phyloP scores from a whole-genome alignment of 1,140 invertebrate species.

The Anoplophora glabripennis region DNA sequence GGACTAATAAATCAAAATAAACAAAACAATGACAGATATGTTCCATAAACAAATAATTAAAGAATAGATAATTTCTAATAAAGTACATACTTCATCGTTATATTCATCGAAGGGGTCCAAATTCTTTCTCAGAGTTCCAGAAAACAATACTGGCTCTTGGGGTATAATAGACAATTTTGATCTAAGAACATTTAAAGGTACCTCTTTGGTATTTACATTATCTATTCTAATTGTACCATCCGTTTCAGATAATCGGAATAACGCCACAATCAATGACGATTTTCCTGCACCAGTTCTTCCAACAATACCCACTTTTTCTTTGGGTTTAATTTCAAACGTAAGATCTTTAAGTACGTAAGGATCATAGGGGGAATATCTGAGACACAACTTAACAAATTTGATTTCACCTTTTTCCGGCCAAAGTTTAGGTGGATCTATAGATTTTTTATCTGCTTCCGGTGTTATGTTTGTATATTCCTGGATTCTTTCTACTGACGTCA shows the following conservation, averaged over 20 bases:
- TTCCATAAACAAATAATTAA: slow-evolving; percentile 47
- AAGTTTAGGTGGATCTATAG: slow-evolving; percentile 51
- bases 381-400: slow-evolving; percentile 52
- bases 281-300: slow-evolving; percentile 80
- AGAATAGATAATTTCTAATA: slow-evolving; percentile 72
- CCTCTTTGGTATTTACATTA: slow-evolving; percentile 58
- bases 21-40: slow-evolving; percentile 46
- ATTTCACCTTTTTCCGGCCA: slow-evolving; percentile 34
- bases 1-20: too few relatives aligned
- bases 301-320: slow-evolving; percentile 69
- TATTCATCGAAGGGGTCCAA: slow-evolving; percentile 79
- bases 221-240: slow-evolving; percentile 73
- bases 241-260: slow-evolving; percentile 68
- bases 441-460: slow-evolving; percentile 22
- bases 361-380: slow-evolving; percentile 52
- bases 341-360: slow-evolving; percentile 56
- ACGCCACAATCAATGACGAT: slow-evolving; percentile 67
- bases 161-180: slow-evolving; percentile 78
- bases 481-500: slow-evolving; percentile 66
- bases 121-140: slow-evolving; percentile 78
- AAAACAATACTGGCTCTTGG: slow-evolving; percentile 81
- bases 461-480: slow-evolving; percentile 39
- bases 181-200: slow-evolving; percentile 69
- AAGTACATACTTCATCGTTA: slow-evolving; percentile 73
- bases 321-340: slow-evolving; percentile 53